Base-by-base conservation (phyloP, 2,113 vertebrate species). In the Bolborhynchus lineola region DNA sequence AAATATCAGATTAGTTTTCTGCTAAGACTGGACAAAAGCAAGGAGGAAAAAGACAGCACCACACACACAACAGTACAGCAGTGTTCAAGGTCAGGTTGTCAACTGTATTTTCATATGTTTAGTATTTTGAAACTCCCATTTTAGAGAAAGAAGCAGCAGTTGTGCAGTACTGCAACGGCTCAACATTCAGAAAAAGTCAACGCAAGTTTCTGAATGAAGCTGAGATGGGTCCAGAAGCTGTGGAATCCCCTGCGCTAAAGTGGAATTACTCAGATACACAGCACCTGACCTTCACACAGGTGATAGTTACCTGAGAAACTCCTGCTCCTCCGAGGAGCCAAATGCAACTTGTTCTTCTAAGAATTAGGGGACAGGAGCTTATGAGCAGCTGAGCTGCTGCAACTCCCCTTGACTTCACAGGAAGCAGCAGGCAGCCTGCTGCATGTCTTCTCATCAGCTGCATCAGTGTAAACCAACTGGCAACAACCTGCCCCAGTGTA, bases 401-500 rank as follows among this genome's bases (percentile, higher is more conserved):
- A 64, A 29, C 14, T 20, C 7, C 24, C 8, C 15, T 23, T 25
- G 35, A 28, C 47, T 52, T 25, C 29, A 6, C 18, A 17, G 57
- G 57, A 25, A 29, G 21, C 39, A 18, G 11, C 26, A 26, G 33
- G 57, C 7, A 37, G 7, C 18, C 44, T 13, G 9, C 10, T 13
- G 8, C 12, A 16, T 0, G 1, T 20, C 69, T 28, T 16, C 28
- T 42, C 35, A 47, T 3, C 26, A 4, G 63, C 6, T 19, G 4
- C 5, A 1, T 1, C 33, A 6, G 33, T 77, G 47, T 11, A 14
- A 15, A 76, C 46, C 24, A 59, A 44, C 46, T 2, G 7, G 39
- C 42, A 65, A 63, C 71, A 72, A 23, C 31, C 6, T 79, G 25
- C 20, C 13, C 28, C 25, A 16, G 7, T 11, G 7, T 13, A 18